These are phyloP conservation scores for Phalanger gymnotis DNA, from an alignment of 2,797 vertebrate species.

Conservation along the genomic window DNA sequence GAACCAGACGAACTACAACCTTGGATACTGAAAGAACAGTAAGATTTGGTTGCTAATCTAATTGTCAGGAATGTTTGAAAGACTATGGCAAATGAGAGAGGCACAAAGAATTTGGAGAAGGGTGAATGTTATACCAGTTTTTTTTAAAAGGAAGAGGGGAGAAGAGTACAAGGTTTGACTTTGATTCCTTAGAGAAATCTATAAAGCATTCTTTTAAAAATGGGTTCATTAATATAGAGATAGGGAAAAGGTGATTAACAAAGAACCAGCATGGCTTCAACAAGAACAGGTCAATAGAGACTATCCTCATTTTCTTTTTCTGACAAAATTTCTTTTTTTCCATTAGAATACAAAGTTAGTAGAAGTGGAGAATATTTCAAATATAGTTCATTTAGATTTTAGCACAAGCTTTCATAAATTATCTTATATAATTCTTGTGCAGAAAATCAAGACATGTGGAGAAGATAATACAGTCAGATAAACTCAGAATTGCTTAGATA, in stretches of 20 bases:
- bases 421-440: not conserved
- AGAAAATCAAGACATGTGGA: not conserved
- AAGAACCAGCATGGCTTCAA: not conserved
- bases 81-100: not conserved
- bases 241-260: not conserved
- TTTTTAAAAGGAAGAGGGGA: not conserved
- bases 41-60: not conserved
- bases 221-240: not conserved
- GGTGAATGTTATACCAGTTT: not conserved
- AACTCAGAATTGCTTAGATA: not conserved
- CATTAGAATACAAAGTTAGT: not conserved
- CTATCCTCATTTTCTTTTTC: not conserved
- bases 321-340: not conserved
- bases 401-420: not conserved
- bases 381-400: not conserved
- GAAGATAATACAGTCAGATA: not conserved
- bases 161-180: not conserved
- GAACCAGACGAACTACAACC: not conserved
- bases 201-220: not conserved
- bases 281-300: not conserved
- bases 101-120: not conserved
- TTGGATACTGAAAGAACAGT: not conserved
- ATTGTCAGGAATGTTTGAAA: not conserved
- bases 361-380: not conserved
- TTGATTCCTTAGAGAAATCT: not conserved